Percentiles rank a stretch among this genome's conserved stretches.
phyloP scores from a whole-genome alignment of 2,888 invertebrate species.

The Nemurella pictetii region DNA sequence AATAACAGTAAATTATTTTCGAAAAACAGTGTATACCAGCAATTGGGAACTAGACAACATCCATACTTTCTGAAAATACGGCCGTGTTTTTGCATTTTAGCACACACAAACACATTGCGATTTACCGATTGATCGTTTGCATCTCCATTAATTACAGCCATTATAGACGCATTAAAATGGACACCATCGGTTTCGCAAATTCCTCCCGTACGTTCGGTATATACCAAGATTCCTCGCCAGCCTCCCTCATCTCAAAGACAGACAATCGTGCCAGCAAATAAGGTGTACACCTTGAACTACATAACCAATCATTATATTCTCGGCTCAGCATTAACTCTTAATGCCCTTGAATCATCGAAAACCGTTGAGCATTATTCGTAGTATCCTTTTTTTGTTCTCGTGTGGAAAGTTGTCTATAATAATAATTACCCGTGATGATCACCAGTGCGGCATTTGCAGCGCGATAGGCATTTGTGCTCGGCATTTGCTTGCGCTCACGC shows the following conservation, averaged over 20 bases:
- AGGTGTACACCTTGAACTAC: constrained; percentile 28
- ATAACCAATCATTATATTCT: constrained; percentile 18
- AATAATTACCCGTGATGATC: constrained; percentile 8
- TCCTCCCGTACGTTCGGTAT: neutral
- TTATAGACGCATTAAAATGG: neutral
- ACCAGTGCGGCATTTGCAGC: neutral
- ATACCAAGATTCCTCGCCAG: neutral
- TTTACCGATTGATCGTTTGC: neutral
- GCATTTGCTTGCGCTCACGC: neutral
- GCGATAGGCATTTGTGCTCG: too few species aligned
- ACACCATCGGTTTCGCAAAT: neutral
- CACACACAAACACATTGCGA: neutral
- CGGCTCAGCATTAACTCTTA: neutral
- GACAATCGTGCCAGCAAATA: constrained; percentile 26
- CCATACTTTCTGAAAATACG: neutral
- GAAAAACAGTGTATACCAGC: neutral
- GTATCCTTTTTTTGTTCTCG: neutral
- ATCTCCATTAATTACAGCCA: neutral
- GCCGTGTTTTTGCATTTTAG: neutral
- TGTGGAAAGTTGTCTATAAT: constrained; percentile 2
- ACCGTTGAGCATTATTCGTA: neutral
- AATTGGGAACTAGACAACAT: neutral
- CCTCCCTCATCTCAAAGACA: neutral
- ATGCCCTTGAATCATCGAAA: neutral
- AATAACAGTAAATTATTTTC: neutral